phyloP scores from a whole-genome alignment of 2,113 vertebrate genomes.

The Diadophis punctatus region DNA sequence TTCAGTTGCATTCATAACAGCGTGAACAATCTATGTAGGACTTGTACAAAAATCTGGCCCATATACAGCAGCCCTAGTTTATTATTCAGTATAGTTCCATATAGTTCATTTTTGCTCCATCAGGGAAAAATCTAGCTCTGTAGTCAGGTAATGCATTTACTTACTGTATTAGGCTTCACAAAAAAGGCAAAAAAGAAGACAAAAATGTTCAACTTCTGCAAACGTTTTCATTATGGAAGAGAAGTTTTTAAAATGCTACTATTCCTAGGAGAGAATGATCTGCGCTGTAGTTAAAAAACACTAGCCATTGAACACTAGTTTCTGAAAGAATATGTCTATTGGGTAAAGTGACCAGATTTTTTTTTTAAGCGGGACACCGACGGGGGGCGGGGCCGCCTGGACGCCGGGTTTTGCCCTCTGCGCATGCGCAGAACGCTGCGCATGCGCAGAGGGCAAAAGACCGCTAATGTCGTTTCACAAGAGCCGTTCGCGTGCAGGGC shows the following conservation, averaged over 20 bases:
- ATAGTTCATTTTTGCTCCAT: background rate
- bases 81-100: background rate
- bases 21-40: background rate
- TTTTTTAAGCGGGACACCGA: too few species aligned
- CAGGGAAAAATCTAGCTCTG: background rate
- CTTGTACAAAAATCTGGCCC: background rate
- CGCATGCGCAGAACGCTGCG: too few species aligned
- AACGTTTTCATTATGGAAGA: background rate
- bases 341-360: too few species aligned
- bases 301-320: background rate
- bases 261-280: background rate
- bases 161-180: background rate
- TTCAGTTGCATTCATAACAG: background rate
- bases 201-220: background rate
- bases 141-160: background rate
- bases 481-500: too few species aligned
- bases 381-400: too few species aligned
- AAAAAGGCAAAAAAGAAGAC: background rate
- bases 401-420: too few species aligned
- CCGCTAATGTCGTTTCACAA: too few species aligned
- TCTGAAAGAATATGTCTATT: background rate
- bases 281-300: background rate
- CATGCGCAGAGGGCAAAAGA: too few species aligned
- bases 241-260: background rate
- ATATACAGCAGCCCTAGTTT: background rate